Percentiles rank a stretch among this genome's conserved stretches.
Conservation (phyloP, 2,113 vertebrate genomes). For the Oenanthe oenanthe region DNA sequence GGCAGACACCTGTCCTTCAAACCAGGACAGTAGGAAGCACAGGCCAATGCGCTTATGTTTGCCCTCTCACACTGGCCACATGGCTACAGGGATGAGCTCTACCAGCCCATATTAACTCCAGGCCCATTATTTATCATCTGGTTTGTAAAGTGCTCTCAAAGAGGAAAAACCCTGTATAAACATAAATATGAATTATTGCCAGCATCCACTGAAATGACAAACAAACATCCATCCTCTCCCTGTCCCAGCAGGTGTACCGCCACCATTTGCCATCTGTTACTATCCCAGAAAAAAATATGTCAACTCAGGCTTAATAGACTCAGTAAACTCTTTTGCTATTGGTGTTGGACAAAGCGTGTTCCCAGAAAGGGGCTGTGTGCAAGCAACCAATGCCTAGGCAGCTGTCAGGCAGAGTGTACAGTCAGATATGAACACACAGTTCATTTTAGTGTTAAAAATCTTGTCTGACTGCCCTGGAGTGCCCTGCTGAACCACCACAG, state of each 20-base stretch:
- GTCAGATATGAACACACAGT: neutral
- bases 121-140: neutral
- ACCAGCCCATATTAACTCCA: neutral
- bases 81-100: neutral
- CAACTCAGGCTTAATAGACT: conserved; percentile 4
- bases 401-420: neutral
- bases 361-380: neutral
- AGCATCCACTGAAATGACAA: neutral
- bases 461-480: neutral
- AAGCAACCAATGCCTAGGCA: neutral
- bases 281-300: neutral
- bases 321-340: neutral
- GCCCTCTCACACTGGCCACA: neutral
- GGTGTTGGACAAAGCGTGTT: neutral
- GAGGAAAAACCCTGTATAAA: neutral
- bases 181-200: neutral
- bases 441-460: neutral
- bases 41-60: neutral
- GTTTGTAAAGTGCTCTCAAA: neutral
- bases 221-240: neutral
- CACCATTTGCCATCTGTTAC: conserved; percentile 40
- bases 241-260: neutral
- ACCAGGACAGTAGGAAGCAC: neutral
- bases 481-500: neutral
- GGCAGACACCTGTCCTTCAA: too few species aligned